phyloP scores from a whole-genome alignment of 2,113 vertebrate genomes.

The Plestiodon gilberti region DNA sequence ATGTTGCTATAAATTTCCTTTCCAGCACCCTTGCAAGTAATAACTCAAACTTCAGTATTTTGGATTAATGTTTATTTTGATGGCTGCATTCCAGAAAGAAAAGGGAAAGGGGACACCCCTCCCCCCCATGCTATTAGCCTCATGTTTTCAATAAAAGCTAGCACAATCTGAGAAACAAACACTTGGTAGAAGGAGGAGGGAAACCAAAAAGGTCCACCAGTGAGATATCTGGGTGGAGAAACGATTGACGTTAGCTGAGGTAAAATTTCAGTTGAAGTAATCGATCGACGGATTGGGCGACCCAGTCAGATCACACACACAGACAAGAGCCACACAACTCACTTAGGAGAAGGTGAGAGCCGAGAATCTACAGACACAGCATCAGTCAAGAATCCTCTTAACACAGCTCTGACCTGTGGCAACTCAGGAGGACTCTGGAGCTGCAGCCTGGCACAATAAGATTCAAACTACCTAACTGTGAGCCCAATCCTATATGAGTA shows the following conservation, averaged over 20 bases:
- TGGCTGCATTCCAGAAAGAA: constrained; percentile 80
- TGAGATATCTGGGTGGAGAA: constrained; percentile 15
- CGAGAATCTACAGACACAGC: not conserved
- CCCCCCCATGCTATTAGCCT: constrained; percentile 71
- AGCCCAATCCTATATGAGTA: too few species aligned
- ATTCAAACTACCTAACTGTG: not conserved
- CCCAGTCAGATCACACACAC: not conserved
- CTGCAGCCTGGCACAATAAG: not conserved
- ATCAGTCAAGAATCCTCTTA: not conserved
- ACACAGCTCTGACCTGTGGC: not conserved
- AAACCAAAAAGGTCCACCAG: constrained; percentile 58
- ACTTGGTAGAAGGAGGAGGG: constrained; percentile 65
- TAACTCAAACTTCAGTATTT: constrained; percentile 81
- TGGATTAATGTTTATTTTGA: constrained; percentile 84
- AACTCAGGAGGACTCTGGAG: not conserved
- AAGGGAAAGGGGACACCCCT: constrained; percentile 62
- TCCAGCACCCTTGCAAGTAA: constrained; percentile 84
- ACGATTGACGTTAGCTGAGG: constrained; percentile 27
- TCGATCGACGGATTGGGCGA: not conserved
- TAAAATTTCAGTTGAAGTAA: constrained; percentile 57
- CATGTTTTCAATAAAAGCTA: constrained; percentile 81
- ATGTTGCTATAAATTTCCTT: constrained; percentile 83
- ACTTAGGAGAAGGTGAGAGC: not conserved
- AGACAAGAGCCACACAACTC: not conserved
- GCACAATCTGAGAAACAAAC: constrained; percentile 75